Evolutionary conservation across 2,888 invertebrate genomes (phyloP).

Genomic region (Lasioglossum morio): DNA sequence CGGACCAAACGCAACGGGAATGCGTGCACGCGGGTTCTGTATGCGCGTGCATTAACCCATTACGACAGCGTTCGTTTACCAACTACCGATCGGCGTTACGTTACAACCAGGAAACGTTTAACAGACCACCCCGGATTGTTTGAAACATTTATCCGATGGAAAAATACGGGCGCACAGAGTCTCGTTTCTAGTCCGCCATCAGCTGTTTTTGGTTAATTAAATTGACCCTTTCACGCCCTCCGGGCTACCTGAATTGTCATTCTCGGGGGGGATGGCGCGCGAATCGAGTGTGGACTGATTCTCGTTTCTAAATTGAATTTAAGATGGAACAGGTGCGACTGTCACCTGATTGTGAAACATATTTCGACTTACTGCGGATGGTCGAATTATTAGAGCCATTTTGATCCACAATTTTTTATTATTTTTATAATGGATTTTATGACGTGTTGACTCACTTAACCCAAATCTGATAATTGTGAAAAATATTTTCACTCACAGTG

Average conservation of each 20-base stretch:
- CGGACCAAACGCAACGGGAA: slow-evolving; percentile 36
- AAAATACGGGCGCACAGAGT: neutral
- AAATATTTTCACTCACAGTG: no score
- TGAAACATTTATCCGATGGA: slow-evolving; percentile 12
- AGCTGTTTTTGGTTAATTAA: slow-evolving; percentile 3
- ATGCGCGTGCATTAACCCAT: slow-evolving; percentile 42
- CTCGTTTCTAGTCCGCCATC: neutral
- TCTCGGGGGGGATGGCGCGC: neutral
- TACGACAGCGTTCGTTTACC: slow-evolving; percentile 52
- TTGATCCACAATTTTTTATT: neutral
- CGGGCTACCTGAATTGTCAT: neutral
- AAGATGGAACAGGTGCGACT: neutral
- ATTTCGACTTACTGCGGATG: neutral
- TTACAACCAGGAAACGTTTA: slow-evolving; percentile 49
- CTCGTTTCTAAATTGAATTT: neutral
- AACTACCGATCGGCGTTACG: slow-evolving; percentile 37
- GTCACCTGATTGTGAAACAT: neutral
- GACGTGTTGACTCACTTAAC: neutral
- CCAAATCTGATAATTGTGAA: no score
- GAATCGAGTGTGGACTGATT: neutral
- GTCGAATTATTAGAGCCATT: neutral
- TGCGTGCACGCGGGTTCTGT: slow-evolving; percentile 25
- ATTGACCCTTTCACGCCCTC: neutral
- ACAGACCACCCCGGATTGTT: slow-evolving; percentile 14
- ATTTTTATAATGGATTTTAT: neutral